Evolutionary conservation across 92 coral and sea anemone species (phyloP).

Genomic region (Porites rus): DNA sequence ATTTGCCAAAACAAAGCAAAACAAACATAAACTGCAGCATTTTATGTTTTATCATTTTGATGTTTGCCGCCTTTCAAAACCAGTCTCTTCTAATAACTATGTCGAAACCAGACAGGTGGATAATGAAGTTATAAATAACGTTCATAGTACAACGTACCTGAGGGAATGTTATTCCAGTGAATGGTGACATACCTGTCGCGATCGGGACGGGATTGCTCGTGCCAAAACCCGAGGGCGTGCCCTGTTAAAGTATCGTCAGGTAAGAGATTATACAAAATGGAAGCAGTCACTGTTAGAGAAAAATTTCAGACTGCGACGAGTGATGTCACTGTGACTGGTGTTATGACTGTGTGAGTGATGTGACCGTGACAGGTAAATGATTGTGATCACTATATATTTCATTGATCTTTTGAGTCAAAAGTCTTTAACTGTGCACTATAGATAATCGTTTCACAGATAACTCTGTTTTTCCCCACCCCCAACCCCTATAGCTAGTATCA

Average conservation of each 20-base stretch:
- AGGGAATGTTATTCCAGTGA: constrained; percentile 37
- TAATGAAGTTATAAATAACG: neutral
- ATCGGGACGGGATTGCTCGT: constrained; percentile 54
- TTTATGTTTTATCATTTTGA: too few relatives aligned
- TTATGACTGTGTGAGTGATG: neutral
- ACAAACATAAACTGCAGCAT: too few relatives aligned
- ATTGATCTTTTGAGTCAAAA: neutral
- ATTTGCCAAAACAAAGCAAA: too few relatives aligned
- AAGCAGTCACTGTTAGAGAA: neutral
- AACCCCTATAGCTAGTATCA: too few relatives aligned
- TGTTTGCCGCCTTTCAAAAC: too few relatives aligned
- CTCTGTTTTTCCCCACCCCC: too few relatives aligned
- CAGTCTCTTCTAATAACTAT: too few relatives aligned
- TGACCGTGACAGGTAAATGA: neutral
- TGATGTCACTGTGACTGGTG: neutral
- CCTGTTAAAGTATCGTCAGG: neutral
- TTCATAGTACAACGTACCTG: neutral
- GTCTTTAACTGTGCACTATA: too few relatives aligned
- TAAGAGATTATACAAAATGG: neutral
- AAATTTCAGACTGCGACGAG: neutral
- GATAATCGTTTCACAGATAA: too few relatives aligned
- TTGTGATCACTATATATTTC: too few relatives aligned
- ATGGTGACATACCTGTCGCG: constrained; percentile 36
- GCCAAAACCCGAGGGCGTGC: constrained; percentile 57
- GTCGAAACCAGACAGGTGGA: too few relatives aligned